A percentile compares a stretch with the other conserved stretches of the same genome.
phyloP scores from a whole-genome alignment of 2,113 vertebrate genomes.

The Eudyptes chrysolophus region DNA sequence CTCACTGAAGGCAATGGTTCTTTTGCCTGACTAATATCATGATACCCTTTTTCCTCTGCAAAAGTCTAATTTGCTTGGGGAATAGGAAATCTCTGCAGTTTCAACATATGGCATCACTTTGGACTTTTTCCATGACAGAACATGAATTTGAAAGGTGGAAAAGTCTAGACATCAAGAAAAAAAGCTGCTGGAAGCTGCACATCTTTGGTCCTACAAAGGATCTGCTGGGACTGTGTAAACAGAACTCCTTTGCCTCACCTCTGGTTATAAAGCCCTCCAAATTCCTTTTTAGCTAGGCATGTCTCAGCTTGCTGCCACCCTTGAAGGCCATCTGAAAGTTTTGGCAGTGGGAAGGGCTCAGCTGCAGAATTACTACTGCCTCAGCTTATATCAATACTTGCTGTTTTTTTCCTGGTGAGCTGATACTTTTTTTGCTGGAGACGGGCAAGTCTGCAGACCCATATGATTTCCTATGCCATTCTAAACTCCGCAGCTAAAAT shows the following conservation, averaged over 20 bases:
- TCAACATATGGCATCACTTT: not conserved
- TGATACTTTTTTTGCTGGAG: not conserved
- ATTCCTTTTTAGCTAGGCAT: not conserved
- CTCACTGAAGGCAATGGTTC: not conserved
- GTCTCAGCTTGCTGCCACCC: not conserved
- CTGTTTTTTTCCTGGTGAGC: not conserved
- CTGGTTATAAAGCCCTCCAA: not conserved
- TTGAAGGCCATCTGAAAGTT: not conserved
- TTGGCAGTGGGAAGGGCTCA: not conserved
- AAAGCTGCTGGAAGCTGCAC: not conserved
- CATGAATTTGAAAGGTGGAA: not conserved
- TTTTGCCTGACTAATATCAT: not conserved
- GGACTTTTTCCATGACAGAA: not conserved
- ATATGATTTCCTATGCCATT: not conserved
- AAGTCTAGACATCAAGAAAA: not conserved
- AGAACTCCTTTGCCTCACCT: not conserved
- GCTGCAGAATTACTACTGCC: not conserved
- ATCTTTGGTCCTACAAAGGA: not conserved
- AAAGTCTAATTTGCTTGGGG: not conserved
- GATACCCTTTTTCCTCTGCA: not conserved
- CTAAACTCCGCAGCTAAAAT: not conserved
- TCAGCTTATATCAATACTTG: not conserved
- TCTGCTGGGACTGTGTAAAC: not conserved
- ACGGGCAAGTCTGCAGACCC: not conserved
- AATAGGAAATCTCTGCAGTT: not conserved